These are phyloP conservation scores for Hyphantria cunea DNA, from an alignment of 1,140 invertebrate species.

Conservation along the genomic window DNA sequence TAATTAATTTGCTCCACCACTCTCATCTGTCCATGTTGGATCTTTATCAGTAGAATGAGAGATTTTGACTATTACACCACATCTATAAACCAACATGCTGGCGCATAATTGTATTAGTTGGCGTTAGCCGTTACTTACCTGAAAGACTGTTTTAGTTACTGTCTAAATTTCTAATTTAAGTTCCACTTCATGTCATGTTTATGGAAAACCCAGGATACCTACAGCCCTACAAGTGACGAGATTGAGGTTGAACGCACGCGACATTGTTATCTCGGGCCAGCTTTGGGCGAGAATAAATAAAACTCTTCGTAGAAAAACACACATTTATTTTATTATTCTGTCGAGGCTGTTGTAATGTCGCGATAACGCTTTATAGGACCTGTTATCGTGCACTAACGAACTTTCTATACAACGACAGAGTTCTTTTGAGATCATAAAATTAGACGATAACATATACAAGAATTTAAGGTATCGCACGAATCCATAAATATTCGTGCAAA, in stretches of 20 bases:
- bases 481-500: conserved; percentile 20
- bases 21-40: too few species aligned
- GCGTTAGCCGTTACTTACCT: too few species aligned
- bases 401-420: conserved; percentile 47
- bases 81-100: too few species aligned
- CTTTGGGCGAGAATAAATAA: conserved; percentile 75
- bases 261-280: conserved; percentile 75
- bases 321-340: conserved; percentile 76
- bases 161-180: too few species aligned
- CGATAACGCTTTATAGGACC: conserved; percentile 73
- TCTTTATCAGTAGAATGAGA: too few species aligned
- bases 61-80: too few species aligned
- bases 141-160: too few species aligned
- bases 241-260: conserved; percentile 63
- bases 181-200: too few species aligned
- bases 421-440: conserved; percentile 8
- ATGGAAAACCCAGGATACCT: too few species aligned
- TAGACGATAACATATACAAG: conserved; percentile 7
- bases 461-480: background rate
- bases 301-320: conserved; percentile 74
- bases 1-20: too few species aligned
- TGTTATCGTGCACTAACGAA: conserved; percentile 63
- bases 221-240: conserved; percentile 51
- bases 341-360: conserved; percentile 51
- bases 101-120: too few species aligned